phyloP scores from a whole-genome alignment of 2,888 invertebrate species.

The Cerastis leucographa region DNA sequence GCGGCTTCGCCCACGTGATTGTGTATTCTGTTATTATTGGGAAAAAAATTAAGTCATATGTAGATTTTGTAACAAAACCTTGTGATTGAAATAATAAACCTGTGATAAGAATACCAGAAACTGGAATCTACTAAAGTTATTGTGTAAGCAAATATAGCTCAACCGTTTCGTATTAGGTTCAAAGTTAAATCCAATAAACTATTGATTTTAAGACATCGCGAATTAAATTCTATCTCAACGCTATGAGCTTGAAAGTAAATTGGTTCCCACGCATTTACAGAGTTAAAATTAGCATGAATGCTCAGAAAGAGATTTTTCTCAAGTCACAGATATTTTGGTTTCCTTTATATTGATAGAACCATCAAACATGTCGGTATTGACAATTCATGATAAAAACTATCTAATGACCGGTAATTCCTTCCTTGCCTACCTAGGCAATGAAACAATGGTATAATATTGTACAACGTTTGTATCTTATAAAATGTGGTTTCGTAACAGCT shows the following conservation, averaged over 20 bases:
- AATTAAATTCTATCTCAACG: not conserved
- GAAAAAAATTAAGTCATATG: not conserved
- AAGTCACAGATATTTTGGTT: constrained; percentile 7
- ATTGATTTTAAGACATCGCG: not conserved
- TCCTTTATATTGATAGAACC: not conserved
- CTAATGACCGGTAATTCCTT: too few species aligned
- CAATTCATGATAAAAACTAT: constrained; percentile 2
- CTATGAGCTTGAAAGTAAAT: constrained; percentile 16
- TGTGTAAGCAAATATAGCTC: not conserved
- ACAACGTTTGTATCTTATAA: not conserved
- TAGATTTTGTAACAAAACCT: not conserved
- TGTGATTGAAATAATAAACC: not conserved
- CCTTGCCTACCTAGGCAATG: too few species aligned
- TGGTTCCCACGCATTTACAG: not conserved
- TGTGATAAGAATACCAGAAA: not conserved
- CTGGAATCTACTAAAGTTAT: not conserved
- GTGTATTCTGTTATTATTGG: not conserved
- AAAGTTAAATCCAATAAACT: not conserved
- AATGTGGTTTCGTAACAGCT: not conserved
- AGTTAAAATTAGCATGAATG: constrained; percentile 29
- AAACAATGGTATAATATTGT: not conserved
- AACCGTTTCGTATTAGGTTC: not conserved
- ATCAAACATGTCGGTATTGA: not conserved
- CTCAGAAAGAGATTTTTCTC: not conserved
- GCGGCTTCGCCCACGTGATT: not conserved